Percentiles rank a stretch among this genome's conserved stretches.
Evolutionary conservation across 64 coral and sea anemone genomes (phyloP).

Genomic region (Anthopleura sola): DNA sequence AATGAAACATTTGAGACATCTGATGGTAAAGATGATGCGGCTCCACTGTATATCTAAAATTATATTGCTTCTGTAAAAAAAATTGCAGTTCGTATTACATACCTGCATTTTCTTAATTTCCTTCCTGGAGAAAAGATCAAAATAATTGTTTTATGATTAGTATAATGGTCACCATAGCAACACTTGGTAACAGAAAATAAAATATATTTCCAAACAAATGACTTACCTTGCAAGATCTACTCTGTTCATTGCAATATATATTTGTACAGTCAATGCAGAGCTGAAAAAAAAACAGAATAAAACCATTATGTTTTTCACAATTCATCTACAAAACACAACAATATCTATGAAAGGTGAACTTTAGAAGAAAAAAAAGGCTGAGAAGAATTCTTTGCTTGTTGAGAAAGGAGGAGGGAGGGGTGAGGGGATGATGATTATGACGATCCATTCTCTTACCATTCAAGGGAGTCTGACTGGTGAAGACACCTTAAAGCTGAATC

Average conservation of each 20-base stretch:
- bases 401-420: no score
- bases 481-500: slow-evolving; percentile 91
- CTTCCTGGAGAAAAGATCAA: slow-evolving; percentile 62
- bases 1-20: no score
- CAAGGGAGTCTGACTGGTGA: slow-evolving; percentile 91
- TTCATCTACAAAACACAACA: no score
- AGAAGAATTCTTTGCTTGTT: no score
- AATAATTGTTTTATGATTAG: neutral
- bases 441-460: slow-evolving; percentile 53
- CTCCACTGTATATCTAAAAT: no score
- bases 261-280: slow-evolving; percentile 86
- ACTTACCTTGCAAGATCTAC: slow-evolving; percentile 94
- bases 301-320: neutral
- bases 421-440: no score
- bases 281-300: slow-evolving; percentile 33
- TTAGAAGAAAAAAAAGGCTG: no score
- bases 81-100: neutral
- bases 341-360: no score
- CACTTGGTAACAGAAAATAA: no score
- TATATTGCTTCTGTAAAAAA: no score
- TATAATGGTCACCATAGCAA: neutral
- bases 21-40: no score
- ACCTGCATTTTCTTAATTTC: slow-evolving; percentile 97
- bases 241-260: slow-evolving; percentile 94
- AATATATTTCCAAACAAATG: neutral